Evolutionary conservation across 2,888 invertebrate species (phyloP).

Genomic region (Patella depressa): DNA sequence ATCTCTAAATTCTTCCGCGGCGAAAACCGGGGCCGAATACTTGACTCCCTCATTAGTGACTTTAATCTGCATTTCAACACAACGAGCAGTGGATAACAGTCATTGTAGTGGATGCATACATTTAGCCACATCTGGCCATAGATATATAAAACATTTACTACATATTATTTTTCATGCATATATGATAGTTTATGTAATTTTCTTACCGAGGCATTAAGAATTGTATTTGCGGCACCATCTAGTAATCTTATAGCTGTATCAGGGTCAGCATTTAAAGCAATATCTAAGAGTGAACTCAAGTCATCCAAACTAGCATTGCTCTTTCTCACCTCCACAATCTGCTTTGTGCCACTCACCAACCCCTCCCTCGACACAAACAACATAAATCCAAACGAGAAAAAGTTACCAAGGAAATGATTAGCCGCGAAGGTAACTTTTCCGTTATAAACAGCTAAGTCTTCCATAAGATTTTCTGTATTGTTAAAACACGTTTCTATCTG

Average conservation of each 20-base stretch:
- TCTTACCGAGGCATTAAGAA: conserved; percentile 37
- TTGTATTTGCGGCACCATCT: conserved; percentile 40
- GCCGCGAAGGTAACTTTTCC: conserved; percentile 57
- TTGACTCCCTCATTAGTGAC: no score
- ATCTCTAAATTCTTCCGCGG: no score
- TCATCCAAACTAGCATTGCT: conserved; percentile 42
- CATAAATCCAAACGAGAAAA: conserved; percentile 52
- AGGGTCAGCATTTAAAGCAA: conserved; percentile 42
- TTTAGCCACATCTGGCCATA: no score
- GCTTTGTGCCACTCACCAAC: conserved; percentile 34
- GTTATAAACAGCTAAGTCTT: conserved; percentile 43
- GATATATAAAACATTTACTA: no score
- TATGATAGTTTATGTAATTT: no score
- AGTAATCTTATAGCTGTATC: conserved; percentile 43
- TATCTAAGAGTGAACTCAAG: conserved; percentile 38
- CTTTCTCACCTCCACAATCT: conserved; percentile 44
- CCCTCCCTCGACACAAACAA: conserved; percentile 56
- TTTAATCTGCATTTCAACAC: no score
- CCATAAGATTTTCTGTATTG: conserved; percentile 34
- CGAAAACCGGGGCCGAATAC: no score
- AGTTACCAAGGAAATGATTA: conserved; percentile 45
- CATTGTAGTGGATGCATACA: no score
- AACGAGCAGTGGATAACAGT: no score
- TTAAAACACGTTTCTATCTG: conserved; percentile 53
- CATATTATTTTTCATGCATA: no score